Conservation (phyloP, 2,888 invertebrate genomes). For the Aporophyla lueneburgensis region DNA sequence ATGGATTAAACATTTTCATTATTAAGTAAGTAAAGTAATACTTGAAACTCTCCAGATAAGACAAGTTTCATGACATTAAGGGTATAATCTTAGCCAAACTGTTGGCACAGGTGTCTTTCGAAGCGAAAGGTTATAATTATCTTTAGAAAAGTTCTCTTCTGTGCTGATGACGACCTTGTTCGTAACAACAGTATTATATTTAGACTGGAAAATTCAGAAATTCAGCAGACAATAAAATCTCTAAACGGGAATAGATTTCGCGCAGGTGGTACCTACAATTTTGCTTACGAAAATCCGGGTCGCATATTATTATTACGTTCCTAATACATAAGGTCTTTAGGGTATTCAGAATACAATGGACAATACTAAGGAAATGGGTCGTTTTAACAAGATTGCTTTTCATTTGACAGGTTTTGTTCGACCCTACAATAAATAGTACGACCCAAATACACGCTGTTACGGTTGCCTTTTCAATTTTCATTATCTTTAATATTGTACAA, state of each 20-base stretch:
- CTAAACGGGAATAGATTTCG: slow-evolving; percentile 14
- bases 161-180: slow-evolving; percentile 9
- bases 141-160: neutral
- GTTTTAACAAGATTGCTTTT: slow-evolving; percentile 33
- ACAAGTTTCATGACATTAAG: neutral
- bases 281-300: slow-evolving; percentile 14
- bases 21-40: neutral
- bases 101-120: neutral
- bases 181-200: slow-evolving; percentile 10
- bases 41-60: neutral
- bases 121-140: neutral
- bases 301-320: slow-evolving; percentile 10
- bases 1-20: neutral
- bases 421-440: slow-evolving; percentile 34
- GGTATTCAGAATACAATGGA: slow-evolving; percentile 26
- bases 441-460: slow-evolving; percentile 1
- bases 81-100: neutral
- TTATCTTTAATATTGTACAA: neutral
- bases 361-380: slow-evolving; percentile 11
- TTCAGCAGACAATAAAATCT: neutral
- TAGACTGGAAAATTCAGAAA: neutral
- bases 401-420: slow-evolving; percentile 36
- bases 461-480: slow-evolving; percentile 6
- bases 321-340: neutral
- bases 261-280: slow-evolving; percentile 18